Conservation (phyloP, 2,797 vertebrate species). For the Cryptoblepharus egeriae region DNA sequence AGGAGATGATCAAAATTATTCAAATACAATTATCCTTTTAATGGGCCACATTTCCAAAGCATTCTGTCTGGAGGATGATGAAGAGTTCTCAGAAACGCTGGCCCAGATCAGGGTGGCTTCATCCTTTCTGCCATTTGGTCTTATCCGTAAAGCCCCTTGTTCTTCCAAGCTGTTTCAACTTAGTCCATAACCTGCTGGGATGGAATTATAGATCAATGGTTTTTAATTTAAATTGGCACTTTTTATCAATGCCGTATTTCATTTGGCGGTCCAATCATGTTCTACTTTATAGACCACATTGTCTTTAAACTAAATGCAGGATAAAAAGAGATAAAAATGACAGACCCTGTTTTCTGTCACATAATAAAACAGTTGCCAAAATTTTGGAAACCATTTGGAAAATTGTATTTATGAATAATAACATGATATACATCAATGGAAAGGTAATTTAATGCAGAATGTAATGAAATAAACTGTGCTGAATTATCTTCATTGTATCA, state of each 20-base stretch:
- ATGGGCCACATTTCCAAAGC: conserved; percentile 1
- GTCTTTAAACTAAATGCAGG: background rate
- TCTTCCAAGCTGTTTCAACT: background rate
- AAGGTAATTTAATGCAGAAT: no score
- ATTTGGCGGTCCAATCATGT: background rate
- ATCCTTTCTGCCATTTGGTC: background rate
- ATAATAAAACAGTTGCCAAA: no score
- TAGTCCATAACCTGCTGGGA: no score
- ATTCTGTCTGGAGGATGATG: background rate
- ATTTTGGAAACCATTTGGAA: no score
- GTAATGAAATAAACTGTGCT: no score
- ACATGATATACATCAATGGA: no score
- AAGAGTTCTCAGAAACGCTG: background rate
- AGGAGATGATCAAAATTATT: conserved; percentile 14
- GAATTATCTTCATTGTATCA: no score
- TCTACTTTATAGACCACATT: background rate
- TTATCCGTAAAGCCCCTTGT: background rate
- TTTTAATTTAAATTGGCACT: background rate
- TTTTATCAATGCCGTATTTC: background rate
- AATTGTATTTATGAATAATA: no score
- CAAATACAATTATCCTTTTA: background rate
- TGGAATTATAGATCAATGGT: background rate
- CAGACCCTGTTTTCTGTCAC: background rate
- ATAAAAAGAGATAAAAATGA: background rate
- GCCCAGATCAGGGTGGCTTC: background rate